These are phyloP conservation scores for Aelia acuminata DNA, from an alignment of 2,888 invertebrate species.

Conservation along the genomic window DNA sequence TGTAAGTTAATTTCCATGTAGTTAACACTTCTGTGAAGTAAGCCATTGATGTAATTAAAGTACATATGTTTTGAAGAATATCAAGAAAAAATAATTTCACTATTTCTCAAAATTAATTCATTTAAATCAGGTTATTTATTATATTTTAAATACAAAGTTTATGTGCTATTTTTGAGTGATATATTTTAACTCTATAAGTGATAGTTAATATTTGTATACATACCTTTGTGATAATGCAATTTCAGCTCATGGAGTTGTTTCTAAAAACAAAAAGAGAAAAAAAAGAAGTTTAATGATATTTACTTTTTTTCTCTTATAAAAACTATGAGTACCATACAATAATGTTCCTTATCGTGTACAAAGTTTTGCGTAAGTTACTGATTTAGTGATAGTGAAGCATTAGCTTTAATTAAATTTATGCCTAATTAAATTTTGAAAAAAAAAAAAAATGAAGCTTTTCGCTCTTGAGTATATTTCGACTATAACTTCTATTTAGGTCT, in stretches of 20 bases:
- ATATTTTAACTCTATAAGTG: neutral
- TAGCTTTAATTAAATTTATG: slow-evolving; percentile 45
- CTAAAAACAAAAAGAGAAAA: neutral
- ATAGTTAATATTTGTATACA: slow-evolving; percentile 15
- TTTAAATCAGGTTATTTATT: neutral
- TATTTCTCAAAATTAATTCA: neutral
- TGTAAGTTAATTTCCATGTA: too few species aligned
- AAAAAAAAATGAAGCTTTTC: slow-evolving; percentile 24
- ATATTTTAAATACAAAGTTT: neutral
- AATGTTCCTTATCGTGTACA: slow-evolving; percentile 45
- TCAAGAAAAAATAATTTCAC: neutral
- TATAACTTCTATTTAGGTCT: slow-evolving; percentile 30
- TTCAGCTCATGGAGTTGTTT: neutral
- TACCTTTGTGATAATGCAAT: slow-evolving; percentile 39
- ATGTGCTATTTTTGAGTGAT: neutral
- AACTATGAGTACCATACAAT: neutral
- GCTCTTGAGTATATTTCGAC: slow-evolving; percentile 38
- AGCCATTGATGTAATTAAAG: too few species aligned
- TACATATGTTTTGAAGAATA: too few species aligned
- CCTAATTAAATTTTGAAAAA: slow-evolving; percentile 39
- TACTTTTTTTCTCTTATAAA: neutral
- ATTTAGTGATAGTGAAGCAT: slow-evolving; percentile 28
- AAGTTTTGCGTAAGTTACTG: slow-evolving; percentile 21
- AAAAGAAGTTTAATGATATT: slow-evolving; percentile 1
- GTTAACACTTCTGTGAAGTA: too few species aligned